phyloP scores from a whole-genome alignment of 2,888 invertebrate genomes.

The Leptogaster cylindrica region DNA sequence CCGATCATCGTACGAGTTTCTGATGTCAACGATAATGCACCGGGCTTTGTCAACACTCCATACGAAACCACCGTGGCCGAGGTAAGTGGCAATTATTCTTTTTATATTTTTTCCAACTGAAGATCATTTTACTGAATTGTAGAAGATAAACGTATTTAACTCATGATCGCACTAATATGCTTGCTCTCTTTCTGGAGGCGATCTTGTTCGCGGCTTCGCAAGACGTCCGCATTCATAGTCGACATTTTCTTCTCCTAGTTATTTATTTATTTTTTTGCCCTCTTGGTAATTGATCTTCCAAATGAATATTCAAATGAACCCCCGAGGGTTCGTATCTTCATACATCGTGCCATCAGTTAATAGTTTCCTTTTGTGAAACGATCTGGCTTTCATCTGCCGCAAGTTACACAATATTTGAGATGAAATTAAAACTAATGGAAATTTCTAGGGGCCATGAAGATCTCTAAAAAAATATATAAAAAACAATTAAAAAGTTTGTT shows the following conservation, averaged over 20 bases:
- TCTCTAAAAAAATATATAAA: too few species aligned
- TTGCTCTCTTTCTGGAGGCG: too few species aligned
- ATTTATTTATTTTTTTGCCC: too few species aligned
- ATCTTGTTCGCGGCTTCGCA: too few species aligned
- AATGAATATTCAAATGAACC: constrained; percentile 2
- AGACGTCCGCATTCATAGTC: too few species aligned
- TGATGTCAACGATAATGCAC: constrained; percentile 89
- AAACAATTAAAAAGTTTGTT: too few species aligned
- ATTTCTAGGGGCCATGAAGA: not conserved
- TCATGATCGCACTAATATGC: not conserved
- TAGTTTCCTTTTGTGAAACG: not conserved
- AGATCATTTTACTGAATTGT: not conserved
- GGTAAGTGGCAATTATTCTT: constrained; percentile 66
- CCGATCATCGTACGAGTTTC: constrained; percentile 89
- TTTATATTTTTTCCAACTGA: constrained; percentile 32
- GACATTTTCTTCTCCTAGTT: too few species aligned
- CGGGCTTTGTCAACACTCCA: constrained; percentile 81
- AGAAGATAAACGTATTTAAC: not conserved
- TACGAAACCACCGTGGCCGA: constrained; percentile 85
- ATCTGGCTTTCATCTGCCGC: not conserved
- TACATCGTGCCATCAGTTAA: constrained; percentile 6
- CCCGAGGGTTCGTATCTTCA: not conserved
- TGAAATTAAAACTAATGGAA: not conserved
- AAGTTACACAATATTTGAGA: not conserved
- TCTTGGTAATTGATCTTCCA: not conserved